A percentile compares a stretch with the other conserved stretches of the same genome.
These are phyloP conservation scores for Spatula clypeata DNA, from an alignment of 2,797 vertebrate genomes.

Conservation along the genomic window DNA sequence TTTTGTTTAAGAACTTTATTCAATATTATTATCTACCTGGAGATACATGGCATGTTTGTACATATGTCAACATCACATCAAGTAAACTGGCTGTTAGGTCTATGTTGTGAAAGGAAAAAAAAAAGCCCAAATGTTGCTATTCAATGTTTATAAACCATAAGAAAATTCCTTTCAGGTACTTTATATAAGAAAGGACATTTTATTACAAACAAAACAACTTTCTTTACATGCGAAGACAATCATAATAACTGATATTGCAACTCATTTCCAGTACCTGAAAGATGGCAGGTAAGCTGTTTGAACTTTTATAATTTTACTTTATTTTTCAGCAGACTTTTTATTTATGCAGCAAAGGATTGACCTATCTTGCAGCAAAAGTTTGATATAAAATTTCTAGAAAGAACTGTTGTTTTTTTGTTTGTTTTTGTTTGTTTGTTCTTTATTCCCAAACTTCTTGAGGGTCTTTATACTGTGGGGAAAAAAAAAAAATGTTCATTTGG, in stretches of 20 bases:
- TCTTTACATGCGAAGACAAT: not conserved
- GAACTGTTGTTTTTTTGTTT: not conserved
- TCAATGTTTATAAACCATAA: slow-evolving; percentile 28
- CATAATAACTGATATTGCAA: not conserved
- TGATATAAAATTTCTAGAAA: not conserved
- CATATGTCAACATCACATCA: not conserved
- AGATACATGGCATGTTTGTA: not conserved
- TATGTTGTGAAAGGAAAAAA: not conserved
- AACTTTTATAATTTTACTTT: not conserved
- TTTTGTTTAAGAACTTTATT: not conserved
- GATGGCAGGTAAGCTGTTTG: not conserved
- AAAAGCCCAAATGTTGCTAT: slow-evolving; percentile 16
- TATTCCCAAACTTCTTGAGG: not conserved
- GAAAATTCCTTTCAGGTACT: not conserved
- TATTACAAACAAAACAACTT: not conserved
- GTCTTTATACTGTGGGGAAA: too few relatives aligned
- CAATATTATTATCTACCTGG: not conserved
- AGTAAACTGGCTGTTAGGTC: slow-evolving; percentile 14
- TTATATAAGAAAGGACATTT: not conserved
- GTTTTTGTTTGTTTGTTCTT: too few relatives aligned
- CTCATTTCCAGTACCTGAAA: slow-evolving; percentile 1
- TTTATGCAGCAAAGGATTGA: not conserved
- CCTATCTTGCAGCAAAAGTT: not conserved
- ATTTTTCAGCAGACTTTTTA: not conserved
- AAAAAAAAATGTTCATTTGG: not conserved